A percentile compares a stretch with the other conserved stretches of the same genome.
phyloP scores from a whole-genome alignment of 1,140 invertebrate species.

The Drosophila ironensis region DNA sequence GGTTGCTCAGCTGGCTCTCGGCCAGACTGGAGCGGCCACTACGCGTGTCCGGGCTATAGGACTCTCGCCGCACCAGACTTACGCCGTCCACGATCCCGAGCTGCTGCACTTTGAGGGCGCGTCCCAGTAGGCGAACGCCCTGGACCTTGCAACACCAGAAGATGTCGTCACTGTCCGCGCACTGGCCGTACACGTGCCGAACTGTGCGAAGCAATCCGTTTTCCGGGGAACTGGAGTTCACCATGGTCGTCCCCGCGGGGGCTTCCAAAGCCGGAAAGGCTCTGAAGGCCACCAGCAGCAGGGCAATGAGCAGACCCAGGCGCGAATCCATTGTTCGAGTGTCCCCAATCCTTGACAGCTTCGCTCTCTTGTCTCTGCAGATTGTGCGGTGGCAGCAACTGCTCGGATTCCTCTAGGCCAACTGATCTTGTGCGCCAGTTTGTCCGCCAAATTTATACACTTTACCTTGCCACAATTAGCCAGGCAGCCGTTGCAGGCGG shows the following conservation, averaged over 20 bases:
- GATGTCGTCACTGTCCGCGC: conserved; percentile 84
- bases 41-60: conserved; percentile 63
- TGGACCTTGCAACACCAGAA: conserved; percentile 87
- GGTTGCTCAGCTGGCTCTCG: conserved; percentile 83
- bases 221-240: conserved; percentile 21
- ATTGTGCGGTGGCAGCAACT: conserved; percentile 21
- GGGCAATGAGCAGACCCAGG: conserved; percentile 56
- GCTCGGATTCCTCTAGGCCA: conserved; percentile 59
- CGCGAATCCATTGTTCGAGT: conserved; percentile 59
- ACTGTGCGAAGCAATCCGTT: conserved; percentile 73
- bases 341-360: conserved; percentile 8
- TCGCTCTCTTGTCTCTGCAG: conserved; percentile 6
- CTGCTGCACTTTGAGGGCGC: conserved; percentile 85
- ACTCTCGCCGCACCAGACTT: conserved; percentile 82
- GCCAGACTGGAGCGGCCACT: conserved; percentile 81
- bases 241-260: neutral
- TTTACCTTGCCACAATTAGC: conserved; percentile 77
- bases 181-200: conserved; percentile 85
- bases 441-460: conserved; percentile 79
- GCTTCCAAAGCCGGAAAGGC: conserved; percentile 30
- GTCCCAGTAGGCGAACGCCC: conserved; percentile 85
- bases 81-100: conserved; percentile 86
- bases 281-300: conserved; percentile 41
- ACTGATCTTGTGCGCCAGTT: conserved; percentile 75
- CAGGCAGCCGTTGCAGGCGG: conserved; percentile 71